These are phyloP conservation scores for Mylabris sibirica DNA, from an alignment of 2,888 invertebrate genomes.

Conservation along the genomic window DNA sequence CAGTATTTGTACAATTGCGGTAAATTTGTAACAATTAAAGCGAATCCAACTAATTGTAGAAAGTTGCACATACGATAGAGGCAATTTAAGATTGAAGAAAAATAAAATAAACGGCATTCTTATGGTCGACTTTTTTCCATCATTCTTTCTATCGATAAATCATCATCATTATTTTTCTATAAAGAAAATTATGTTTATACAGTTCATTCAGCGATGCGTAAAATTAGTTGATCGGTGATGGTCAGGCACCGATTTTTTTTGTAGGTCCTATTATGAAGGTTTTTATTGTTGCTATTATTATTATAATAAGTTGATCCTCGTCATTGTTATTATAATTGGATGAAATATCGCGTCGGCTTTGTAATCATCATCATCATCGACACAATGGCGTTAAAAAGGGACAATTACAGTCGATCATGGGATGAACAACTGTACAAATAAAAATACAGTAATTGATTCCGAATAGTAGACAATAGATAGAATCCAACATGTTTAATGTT, in stretches of 20 bases:
- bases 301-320: background rate
- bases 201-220: slow-evolving; percentile 37
- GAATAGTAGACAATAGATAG: background rate
- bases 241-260: slow-evolving; percentile 3
- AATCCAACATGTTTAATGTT: background rate
- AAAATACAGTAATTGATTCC: slow-evolving; percentile 8
- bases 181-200: slow-evolving; percentile 31
- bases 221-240: slow-evolving; percentile 32
- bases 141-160: background rate
- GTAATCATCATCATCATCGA: slow-evolving; percentile 11
- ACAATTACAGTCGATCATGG: slow-evolving; percentile 3
- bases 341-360: background rate
- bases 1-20: slow-evolving; percentile 29
- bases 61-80: background rate
- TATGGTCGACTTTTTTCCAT: background rate
- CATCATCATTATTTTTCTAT: slow-evolving; percentile 15
- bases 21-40: slow-evolving; percentile 23
- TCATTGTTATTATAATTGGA: background rate
- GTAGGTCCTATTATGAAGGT: background rate
- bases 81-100: background rate
- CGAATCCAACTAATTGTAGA: background rate
- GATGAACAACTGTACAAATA: background rate
- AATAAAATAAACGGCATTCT: background rate
- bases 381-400: background rate
- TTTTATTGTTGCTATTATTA: background rate